Base-by-base conservation (phyloP, 1,140 invertebrate genomes). In the Ericerus pela region DNA sequence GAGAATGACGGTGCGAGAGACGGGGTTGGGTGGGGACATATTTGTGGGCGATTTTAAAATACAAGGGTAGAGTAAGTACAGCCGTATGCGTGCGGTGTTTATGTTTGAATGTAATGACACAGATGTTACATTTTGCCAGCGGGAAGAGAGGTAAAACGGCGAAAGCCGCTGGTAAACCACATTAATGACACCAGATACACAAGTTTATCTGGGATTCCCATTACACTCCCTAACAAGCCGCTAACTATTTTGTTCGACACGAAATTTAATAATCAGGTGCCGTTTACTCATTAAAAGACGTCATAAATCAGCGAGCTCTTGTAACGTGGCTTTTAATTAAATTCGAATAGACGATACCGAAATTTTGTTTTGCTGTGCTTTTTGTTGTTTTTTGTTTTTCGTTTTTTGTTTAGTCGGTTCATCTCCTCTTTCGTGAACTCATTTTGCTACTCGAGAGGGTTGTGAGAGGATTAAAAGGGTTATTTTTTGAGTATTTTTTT, bases 21-120 rank as follows among this genome's bases (percentile, higher is more conserved):
- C 36, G 36, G 36, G 4, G 4, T 14, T n/a, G 14, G 36, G 4
- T 5, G 36, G 20, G 3, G 14, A 18, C 36, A 38, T 4, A 6
- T 4, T 16, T 5, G 20, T 38, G 36, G 3, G 36, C n/a, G 36
- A 38, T 4, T 5, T 3, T 3, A 16, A 24, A 5, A 47, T 47
- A n/a, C n/a, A n/a, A n/a, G n/a, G n/a, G n/a, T n/a, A n/a, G n/a
- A n/a, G n/a, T n/a, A n/a, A n/a, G n/a, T n/a, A n/a, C n/a, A n/a
- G n/a, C 26, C 41, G 41, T 47, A 47, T 47, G 41, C 41, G 41
- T 47, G n/a, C n/a, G 41, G 41, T 47, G 41, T 47, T 47, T 47
- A 47, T 47, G 41, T 47, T 47, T 47, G 41, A 47, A 47, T 47
- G 41, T 47, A 47, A 47, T 47, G 41, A 47, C 41, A 47, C 41